These are phyloP conservation scores for Phengaris arion DNA, from an alignment of 2,888 invertebrate genomes.

Conservation along the genomic window DNA sequence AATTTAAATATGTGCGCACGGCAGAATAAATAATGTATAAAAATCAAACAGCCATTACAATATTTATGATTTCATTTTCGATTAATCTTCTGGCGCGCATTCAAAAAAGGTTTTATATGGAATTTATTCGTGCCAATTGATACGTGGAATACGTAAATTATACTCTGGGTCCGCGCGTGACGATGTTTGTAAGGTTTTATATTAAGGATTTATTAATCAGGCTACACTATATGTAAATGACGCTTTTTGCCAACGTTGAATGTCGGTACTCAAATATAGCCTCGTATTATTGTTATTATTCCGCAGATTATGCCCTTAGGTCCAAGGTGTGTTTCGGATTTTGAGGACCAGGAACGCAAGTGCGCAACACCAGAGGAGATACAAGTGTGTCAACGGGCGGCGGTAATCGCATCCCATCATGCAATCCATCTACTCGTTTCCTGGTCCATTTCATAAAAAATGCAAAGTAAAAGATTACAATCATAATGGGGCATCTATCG, in stretches of 20 bases:
- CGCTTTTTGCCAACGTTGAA: neutral
- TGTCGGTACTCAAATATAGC: too few relatives aligned
- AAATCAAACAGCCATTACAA: slow-evolving; percentile 15
- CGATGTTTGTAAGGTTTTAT: neutral
- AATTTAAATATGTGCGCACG: slow-evolving; percentile 15
- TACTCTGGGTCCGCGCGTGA: neutral
- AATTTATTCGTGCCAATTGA: slow-evolving; percentile 10
- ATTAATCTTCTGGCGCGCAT: slow-evolving; percentile 20
- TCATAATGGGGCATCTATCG: too few relatives aligned
- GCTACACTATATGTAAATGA: neutral
- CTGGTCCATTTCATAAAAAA: too few relatives aligned
- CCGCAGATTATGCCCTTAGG: too few relatives aligned
- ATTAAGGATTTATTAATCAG: neutral
- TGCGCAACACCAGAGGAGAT: too few relatives aligned
- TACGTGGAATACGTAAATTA: slow-evolving; percentile 11
- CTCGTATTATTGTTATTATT: neutral
- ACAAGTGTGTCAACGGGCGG: too few relatives aligned
- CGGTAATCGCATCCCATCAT: too few relatives aligned
- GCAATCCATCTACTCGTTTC: too few relatives aligned
- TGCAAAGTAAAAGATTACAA: too few relatives aligned
- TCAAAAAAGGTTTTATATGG: slow-evolving; percentile 15
- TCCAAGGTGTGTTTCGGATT: too few relatives aligned
- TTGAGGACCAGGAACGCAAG: too few relatives aligned
- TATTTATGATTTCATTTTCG: slow-evolving; percentile 19
- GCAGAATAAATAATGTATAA: slow-evolving; percentile 12